phyloP scores from a whole-genome alignment of 2,888 invertebrate genomes.

The Chrysolina haemoptera region DNA sequence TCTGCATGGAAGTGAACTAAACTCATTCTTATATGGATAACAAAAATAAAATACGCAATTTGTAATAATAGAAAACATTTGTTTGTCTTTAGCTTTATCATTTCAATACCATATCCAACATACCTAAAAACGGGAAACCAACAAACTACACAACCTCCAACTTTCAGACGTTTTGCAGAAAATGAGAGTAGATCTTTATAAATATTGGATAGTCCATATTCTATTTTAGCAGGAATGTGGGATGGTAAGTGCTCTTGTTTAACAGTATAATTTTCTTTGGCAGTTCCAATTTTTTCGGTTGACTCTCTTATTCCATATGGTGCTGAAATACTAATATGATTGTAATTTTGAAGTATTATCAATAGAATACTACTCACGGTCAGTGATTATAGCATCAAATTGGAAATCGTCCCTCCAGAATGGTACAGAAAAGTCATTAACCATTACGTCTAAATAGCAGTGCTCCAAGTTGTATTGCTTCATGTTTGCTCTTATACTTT shows the following conservation, averaged over 20 bases:
- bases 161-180: conserved; percentile 81
- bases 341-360: conserved; percentile 19
- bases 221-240: conserved; percentile 89
- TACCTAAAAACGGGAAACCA: conserved; percentile 95
- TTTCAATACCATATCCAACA: conserved; percentile 31
- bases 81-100: not conserved
- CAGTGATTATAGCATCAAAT: conserved; percentile 95
- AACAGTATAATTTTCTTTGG: conserved; percentile 75
- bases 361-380: conserved; percentile 78
- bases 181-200: conserved; percentile 89
- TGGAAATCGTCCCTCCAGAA: conserved; percentile 80
- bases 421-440: conserved; percentile 91
- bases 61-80: too few species aligned
- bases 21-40: too few species aligned
- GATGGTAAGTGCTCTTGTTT: conserved; percentile 77
- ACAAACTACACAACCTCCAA: conserved; percentile 89
- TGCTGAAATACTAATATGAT: conserved; percentile 73
- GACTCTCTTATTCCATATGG: conserved; percentile 98
- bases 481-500: conserved; percentile 91
- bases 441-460: conserved; percentile 88
- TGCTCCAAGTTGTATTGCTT: conserved; percentile 85
- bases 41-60: too few species aligned
- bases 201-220: conserved; percentile 87
- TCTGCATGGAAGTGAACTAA: too few species aligned
- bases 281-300: conserved; percentile 86